phyloP scores from a whole-genome alignment of 2,888 invertebrate genomes.

The Diabrotica balteata region DNA sequence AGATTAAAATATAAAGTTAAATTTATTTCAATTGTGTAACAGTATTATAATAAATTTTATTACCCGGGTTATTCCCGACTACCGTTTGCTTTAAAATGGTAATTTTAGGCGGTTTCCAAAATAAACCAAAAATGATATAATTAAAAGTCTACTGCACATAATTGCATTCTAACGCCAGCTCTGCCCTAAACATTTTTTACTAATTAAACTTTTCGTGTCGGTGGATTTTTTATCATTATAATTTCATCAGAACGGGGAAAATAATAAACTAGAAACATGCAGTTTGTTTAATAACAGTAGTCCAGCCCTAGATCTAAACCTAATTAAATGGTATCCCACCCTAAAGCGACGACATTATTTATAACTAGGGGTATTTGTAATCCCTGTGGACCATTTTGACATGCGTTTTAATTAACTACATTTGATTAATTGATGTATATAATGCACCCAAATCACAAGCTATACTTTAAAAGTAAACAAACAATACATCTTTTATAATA shows the following conservation, averaged over 20 bases:
- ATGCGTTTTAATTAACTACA: background rate
- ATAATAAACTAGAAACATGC: conserved; percentile 3
- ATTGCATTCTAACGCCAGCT: background rate
- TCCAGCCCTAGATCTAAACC: background rate
- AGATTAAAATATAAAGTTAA: too few species aligned
- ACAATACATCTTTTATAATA: background rate
- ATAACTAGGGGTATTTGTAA: background rate
- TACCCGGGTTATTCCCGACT: too few species aligned
- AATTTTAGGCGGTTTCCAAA: too few species aligned
- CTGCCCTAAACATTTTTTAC: background rate
- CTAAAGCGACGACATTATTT: conserved; percentile 1
- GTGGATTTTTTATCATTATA: background rate
- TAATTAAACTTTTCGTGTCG: conserved; percentile 3
- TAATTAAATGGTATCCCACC: conserved; percentile 2
- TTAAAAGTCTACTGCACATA: too few species aligned
- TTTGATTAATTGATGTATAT: background rate
- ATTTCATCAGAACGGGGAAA: background rate
- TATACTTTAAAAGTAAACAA: background rate
- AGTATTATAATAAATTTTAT: too few species aligned
- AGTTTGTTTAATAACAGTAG: background rate
- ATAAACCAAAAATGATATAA: too few species aligned
- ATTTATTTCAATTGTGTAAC: too few species aligned
- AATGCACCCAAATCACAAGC: background rate
- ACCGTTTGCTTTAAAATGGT: too few species aligned
- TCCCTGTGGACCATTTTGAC: background rate